A percentile compares a stretch with the other conserved stretches of the same genome.
Evolutionary conservation across 2,888 invertebrate species (phyloP).

Genomic region (Eugnorisma glareosa): DNA sequence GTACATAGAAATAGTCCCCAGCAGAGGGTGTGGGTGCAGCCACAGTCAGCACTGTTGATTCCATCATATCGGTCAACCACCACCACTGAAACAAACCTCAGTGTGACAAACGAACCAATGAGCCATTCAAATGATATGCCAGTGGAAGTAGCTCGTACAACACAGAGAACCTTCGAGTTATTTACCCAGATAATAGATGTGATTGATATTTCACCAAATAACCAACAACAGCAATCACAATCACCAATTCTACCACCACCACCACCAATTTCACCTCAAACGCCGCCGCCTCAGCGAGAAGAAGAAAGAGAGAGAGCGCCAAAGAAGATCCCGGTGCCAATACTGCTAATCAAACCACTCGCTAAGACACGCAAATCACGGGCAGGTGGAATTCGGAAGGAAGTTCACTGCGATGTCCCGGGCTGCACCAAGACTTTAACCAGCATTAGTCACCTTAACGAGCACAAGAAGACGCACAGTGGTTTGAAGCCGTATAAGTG

Average conservation of each 20-base stretch:
- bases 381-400: background rate
- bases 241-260: background rate
- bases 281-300: background rate
- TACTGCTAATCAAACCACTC: background rate
- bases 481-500: background rate
- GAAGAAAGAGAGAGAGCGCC: background rate
- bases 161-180: background rate
- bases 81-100: background rate
- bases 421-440: slow-evolving; percentile 8
- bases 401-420: slow-evolving; percentile 14
- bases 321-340: background rate
- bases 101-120: too few species aligned
- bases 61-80: background rate
- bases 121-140: background rate
- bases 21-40: background rate
- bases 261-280: background rate
- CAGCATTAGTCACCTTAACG: background rate
- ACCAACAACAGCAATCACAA: too few species aligned
- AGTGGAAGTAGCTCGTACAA: background rate
- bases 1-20: background rate
- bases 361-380: background rate
- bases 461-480: background rate
- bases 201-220: background rate
- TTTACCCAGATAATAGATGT: background rate
- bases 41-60: background rate